These are phyloP conservation scores for Hypercompe scribonia DNA, from an alignment of 2,888 invertebrate species.

Conservation along the genomic window DNA sequence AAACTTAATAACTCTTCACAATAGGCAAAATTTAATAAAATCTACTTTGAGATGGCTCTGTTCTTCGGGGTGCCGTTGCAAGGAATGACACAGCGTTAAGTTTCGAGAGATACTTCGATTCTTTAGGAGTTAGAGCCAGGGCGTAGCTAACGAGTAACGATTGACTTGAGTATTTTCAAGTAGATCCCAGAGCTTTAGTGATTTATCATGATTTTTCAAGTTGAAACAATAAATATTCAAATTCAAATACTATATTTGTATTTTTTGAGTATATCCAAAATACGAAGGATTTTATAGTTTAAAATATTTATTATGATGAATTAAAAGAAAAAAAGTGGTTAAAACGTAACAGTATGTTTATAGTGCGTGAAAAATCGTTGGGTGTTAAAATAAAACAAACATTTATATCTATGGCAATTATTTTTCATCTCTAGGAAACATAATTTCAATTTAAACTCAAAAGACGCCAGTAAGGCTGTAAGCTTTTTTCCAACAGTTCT, in stretches of 20 bases:
- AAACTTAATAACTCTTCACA: slow-evolving; percentile 35
- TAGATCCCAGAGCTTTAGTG: slow-evolving; percentile 65
- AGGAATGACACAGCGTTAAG: slow-evolving; percentile 83
- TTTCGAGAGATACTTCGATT: slow-evolving; percentile 83
- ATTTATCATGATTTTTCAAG: slow-evolving; percentile 61
- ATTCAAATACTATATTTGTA: slow-evolving; percentile 24
- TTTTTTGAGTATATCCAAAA: slow-evolving; percentile 12
- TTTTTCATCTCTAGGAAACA: not conserved
- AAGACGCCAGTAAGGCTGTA: not conserved
- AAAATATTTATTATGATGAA: too few species aligned
- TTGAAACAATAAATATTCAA: slow-evolving; percentile 55
- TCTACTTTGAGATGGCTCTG: slow-evolving; percentile 53
- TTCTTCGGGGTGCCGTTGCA: slow-evolving; percentile 66
- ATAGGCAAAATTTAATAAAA: slow-evolving; percentile 23
- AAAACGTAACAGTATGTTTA: too few species aligned
- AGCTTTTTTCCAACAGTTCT: too few species aligned
- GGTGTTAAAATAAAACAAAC: not conserved
- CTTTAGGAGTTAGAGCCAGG: slow-evolving; percentile 75
- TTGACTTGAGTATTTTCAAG: slow-evolving; percentile 76
- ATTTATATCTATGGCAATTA: not conserved
- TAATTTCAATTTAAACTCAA: not conserved
- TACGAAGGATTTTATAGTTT: not conserved
- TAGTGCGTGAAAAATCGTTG: not conserved
- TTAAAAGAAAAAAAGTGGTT: too few species aligned
- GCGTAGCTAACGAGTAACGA: slow-evolving; percentile 80